Base-by-base conservation (phyloP, 2,888 invertebrate species). In the Lutraria lutraria region DNA sequence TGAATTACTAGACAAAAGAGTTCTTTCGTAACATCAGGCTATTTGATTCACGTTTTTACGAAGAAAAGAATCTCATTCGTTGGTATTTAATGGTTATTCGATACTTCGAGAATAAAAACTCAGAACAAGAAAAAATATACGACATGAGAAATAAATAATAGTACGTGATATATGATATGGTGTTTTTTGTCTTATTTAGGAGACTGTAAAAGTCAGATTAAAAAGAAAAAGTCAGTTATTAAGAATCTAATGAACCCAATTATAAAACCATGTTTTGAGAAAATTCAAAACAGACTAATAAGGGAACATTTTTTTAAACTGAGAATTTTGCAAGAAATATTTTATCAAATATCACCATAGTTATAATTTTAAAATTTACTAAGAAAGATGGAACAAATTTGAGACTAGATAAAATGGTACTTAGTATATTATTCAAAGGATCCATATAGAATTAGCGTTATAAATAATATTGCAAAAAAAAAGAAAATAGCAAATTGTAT, bases 1-100 rank as follows among this genome's bases (percentile, higher is more conserved):
- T 34, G 31, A 25, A 76, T 76, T 76, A 76, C 76, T 19, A 31
- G 76, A 76, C 76, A 76, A 76, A 76, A 76, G 76, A 76, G n/a
- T 68, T n/a, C 25, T 68, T 68, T 68, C 25, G 63, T 68, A 68
- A 68, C 63, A 68, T 68, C 25, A 25, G 0, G 60, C 25, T 68
- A 13, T 68, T 68, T 25, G 25, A 68, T 3, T 68, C 25, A 25
- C n/a, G 63, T 68, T 68, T 68, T 68, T 25, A 68, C 25, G 63
- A 68, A 68, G 63, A 68, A 68, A 68, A 25, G 12, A 68, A 68
- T 25, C 25, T 68, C 63, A 68, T 68, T 68, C 12, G n/a, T 12
- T 68, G 63, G 25, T 68, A 25, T 68, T 25, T 68, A 68, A 25
- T 68, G 63, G 63, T 25, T 25, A 68, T 68, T n/a, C 63, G 63